Conservation (phyloP, 2,888 invertebrate species). For the Sipha maydis region DNA sequence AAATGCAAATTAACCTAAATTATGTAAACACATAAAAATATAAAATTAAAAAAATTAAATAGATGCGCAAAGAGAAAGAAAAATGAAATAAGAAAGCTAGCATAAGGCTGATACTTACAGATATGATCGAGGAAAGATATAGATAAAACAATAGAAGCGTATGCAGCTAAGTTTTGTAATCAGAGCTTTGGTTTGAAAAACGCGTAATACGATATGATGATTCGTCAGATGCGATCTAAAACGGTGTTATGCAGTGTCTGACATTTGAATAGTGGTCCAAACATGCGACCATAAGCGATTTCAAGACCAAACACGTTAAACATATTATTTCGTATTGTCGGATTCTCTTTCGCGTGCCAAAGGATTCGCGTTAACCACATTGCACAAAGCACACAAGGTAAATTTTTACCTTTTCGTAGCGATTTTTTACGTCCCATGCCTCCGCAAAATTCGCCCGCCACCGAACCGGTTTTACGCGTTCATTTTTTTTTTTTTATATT, state of each 20-base stretch:
- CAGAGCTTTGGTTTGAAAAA: not conserved
- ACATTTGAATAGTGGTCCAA: not conserved
- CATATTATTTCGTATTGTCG: not conserved
- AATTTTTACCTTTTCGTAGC: not conserved
- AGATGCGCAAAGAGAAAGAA: no score
- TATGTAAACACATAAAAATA: no score
- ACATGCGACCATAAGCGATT: not conserved
- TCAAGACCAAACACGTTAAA: slow-evolving; percentile 31
- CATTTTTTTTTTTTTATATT: not conserved
- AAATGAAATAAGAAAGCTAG: no score
- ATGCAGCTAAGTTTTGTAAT: no score
- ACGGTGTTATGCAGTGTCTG: not conserved
- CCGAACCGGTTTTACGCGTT: slow-evolving; percentile 6
- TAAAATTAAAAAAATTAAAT: no score
- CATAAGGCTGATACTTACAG: no score
- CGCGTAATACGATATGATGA: not conserved
- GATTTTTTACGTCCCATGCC: not conserved
- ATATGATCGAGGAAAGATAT: no score
- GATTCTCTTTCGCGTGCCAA: slow-evolving; percentile 11
- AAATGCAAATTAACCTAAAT: no score
- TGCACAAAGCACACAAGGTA: not conserved
- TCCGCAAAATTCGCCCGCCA: slow-evolving; percentile 16
- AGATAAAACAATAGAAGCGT: no score
- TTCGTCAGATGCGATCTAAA: not conserved
- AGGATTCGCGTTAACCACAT: not conserved